Evolutionary conservation across 2,113 vertebrate genomes (phyloP).

Genomic region (Hippopotamus amphibius): DNA sequence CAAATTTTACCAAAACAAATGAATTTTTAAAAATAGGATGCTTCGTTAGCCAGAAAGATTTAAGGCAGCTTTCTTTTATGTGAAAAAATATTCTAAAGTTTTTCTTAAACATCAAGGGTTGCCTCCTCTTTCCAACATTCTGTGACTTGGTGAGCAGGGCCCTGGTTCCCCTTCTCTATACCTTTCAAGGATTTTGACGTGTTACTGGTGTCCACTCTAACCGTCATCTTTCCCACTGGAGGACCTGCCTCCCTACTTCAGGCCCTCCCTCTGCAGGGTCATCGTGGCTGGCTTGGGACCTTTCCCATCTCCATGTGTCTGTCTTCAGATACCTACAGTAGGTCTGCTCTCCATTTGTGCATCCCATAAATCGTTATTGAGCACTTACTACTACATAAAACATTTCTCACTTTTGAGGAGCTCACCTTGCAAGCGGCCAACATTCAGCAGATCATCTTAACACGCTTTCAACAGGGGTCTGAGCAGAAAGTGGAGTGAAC

Average conservation of each 20-base stretch:
- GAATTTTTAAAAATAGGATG: neutral
- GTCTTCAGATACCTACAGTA: neutral
- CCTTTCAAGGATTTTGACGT: neutral
- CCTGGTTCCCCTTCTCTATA: neutral
- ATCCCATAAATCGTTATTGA: neutral
- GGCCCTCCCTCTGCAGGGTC: neutral
- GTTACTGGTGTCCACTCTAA: neutral
- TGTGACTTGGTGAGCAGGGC: neutral
- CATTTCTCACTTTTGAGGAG: neutral
- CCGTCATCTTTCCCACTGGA: neutral
- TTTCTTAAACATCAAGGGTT: neutral
- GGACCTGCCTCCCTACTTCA: neutral
- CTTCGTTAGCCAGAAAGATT: neutral
- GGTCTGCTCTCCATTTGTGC: neutral
- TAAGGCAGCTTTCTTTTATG: neutral
- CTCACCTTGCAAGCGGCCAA: neutral
- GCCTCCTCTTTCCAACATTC: neutral
- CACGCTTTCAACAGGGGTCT: neutral
- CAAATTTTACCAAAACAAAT: neutral
- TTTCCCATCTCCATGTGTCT: neutral
- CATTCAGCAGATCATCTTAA: neutral
- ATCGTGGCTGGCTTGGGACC: rapidly evolving
- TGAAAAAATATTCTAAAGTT: neutral
- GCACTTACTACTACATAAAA: neutral
- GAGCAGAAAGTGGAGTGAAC: neutral